Evolutionary conservation across 2,888 invertebrate species (phyloP).

Genomic region (Eulithis prunata): DNA sequence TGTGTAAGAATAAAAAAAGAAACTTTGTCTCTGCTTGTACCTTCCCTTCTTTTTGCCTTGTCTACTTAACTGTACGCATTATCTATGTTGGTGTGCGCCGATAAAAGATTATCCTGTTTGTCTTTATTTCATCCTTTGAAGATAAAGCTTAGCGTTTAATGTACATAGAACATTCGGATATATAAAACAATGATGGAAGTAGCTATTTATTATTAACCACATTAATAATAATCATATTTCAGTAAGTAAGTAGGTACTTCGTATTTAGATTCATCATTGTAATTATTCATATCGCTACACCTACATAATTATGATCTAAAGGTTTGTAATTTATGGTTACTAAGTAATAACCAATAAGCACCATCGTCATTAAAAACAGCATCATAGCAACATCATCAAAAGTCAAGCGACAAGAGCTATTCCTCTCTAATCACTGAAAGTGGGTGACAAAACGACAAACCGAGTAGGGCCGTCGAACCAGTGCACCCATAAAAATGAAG

Average conservation of each 20-base stretch:
- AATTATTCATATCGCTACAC: too few relatives aligned
- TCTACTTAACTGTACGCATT: slow-evolving; percentile 31
- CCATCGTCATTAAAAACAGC: slow-evolving; percentile 49
- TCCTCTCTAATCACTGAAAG: slow-evolving; percentile 66
- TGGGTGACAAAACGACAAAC: slow-evolving; percentile 68
- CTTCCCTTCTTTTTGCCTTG: slow-evolving; percentile 30
- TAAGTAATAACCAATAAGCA: slow-evolving; percentile 7
- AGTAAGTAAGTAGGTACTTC: too few relatives aligned
- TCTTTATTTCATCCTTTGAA: slow-evolving; percentile 23
- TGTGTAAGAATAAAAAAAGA: slow-evolving; percentile 33
- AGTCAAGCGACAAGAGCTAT: slow-evolving; percentile 49
- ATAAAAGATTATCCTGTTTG: slow-evolving; percentile 31
- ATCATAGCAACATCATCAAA: slow-evolving; percentile 55
- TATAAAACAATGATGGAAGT: not conserved
- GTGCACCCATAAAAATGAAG: slow-evolving; percentile 74
- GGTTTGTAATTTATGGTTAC: too few relatives aligned
- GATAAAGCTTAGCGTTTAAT: slow-evolving; percentile 17
- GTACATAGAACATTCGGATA: not conserved
- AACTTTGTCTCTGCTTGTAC: slow-evolving; percentile 33
- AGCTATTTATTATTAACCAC: too few relatives aligned
- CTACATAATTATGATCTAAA: not conserved
- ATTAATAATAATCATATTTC: too few relatives aligned
- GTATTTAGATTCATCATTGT: too few relatives aligned
- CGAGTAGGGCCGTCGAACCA: slow-evolving; percentile 63
- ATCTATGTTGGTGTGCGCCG: slow-evolving; percentile 8